Evolutionary conservation across 2,113 vertebrate genomes (phyloP), one percentile per base, ranked within the genome.

Genomic region (Oncorhynchus mykiss): DNA sequence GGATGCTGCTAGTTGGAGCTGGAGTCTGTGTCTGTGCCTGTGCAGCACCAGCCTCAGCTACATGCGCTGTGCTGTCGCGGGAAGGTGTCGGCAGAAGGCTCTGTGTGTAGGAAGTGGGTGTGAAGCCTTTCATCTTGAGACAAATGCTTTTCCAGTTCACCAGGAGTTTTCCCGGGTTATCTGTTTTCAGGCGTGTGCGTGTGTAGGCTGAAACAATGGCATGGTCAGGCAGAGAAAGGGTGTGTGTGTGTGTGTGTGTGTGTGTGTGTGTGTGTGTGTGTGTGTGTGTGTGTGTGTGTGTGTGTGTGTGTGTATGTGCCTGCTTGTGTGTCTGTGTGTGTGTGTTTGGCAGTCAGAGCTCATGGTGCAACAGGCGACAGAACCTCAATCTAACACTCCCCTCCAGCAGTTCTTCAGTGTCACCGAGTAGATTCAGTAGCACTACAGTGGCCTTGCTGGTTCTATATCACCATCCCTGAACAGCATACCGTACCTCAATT

Each of bases 111-210:
- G 92, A 90, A 90, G 91, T 84, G 90, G 89, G 91, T 91, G 92
- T 92, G 91, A 93, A 93, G 90, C 87, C 92, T 92, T 93, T 94
- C 87, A 92, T 94, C 91, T 93, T 82, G 78, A 93, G 87, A 93
- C 86, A 89, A 91, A 92, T 54, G 92, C 81, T 92, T 91, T 91
- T 90, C 88, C 82, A 87, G 84, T 90, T 93, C 84, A 88, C 81
- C 64, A 39, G 51, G 77, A 79, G 82, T 87, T 87, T 80, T 59
- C 69, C 73, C 82, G 9, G 85, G 89, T 81, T 12, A 70, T 74
- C 75, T 76, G 67, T 93, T 88, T 89, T 66, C 27, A 3, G 66
- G 51, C 22, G 34, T 74, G 69, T 71, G 81, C 88, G 51, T 62
- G 60, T 62, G 54, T 67, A 57, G 83, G 68, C 71, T 79, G 78